phyloP scores from a whole-genome alignment of 2,888 invertebrate species.

The Ecdyonurus torrentis region DNA sequence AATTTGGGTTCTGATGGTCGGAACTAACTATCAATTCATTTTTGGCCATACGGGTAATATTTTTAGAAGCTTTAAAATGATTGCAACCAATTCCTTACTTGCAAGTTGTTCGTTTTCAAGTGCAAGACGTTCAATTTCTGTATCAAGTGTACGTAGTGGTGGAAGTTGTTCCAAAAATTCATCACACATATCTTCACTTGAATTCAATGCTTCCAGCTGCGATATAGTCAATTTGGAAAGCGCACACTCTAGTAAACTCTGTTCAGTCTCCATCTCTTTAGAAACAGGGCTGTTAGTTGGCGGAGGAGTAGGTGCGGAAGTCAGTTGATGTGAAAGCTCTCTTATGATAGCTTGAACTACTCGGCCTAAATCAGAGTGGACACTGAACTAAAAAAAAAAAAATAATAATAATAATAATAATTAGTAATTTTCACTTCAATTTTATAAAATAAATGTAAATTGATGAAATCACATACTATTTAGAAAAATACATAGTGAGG shows the following conservation, averaged over 20 bases:
- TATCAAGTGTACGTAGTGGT: conserved; percentile 46
- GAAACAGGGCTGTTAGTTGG: background rate
- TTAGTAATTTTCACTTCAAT: background rate
- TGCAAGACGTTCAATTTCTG: conserved; percentile 52
- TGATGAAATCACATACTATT: no score
- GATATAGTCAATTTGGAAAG: conserved; percentile 35
- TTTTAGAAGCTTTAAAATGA: background rate
- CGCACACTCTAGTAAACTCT: conserved; percentile 22
- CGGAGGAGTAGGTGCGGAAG: conserved; percentile 4
- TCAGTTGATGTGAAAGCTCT: conserved; percentile 48
- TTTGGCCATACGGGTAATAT: no score
- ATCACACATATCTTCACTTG: conserved; percentile 52
- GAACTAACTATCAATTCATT: no score
- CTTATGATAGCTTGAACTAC: conserved; percentile 66
- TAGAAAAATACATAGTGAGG: no score
- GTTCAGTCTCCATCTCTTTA: background rate
- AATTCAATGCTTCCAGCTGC: conserved; percentile 50
- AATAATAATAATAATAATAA: conserved; percentile 13
- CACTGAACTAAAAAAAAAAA: conserved; percentile 36
- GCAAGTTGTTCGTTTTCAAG: conserved; percentile 50
- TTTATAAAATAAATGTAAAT: conserved; percentile 4
- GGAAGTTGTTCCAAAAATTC: conserved; percentile 54
- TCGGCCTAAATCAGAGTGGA: conserved; percentile 62
- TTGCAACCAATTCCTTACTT: conserved; percentile 26
- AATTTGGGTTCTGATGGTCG: no score